Conservation (phyloP, 2,797 vertebrate species). For the Pantherophis alleghaniensis region DNA sequence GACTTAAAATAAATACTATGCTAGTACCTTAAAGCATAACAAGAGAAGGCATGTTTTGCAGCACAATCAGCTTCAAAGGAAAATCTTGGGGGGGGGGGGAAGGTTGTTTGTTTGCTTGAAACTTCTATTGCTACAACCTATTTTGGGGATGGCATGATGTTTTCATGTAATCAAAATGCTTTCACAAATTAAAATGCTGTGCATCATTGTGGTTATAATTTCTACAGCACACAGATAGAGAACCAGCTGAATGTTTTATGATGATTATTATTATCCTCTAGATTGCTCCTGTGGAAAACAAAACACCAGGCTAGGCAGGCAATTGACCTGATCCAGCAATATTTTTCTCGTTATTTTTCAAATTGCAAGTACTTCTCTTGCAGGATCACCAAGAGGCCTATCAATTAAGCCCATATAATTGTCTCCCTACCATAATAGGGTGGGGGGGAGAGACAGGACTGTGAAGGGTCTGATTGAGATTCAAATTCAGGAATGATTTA, state of each 20-base stretch:
- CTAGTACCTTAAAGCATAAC: neutral
- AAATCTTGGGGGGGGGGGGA: neutral
- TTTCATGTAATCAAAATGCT: neutral
- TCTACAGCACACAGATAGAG: neutral
- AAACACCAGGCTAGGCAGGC: neutral
- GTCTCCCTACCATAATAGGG: conserved; percentile 5
- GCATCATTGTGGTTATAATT: neutral
- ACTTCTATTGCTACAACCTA: neutral
- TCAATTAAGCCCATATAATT: conserved; percentile 2
- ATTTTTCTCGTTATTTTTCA: neutral
- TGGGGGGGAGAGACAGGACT: neutral
- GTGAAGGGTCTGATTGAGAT: neutral
- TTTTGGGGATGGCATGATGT: neutral
- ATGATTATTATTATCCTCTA: neutral
- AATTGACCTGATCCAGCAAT: neutral
- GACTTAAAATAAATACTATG: conserved; percentile 17
- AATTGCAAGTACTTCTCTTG: neutral
- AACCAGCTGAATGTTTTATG: neutral
- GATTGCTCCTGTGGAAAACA: neutral
- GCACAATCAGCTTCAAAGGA: neutral
- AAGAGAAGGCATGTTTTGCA: neutral
- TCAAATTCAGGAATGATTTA: neutral
- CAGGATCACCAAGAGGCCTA: neutral
- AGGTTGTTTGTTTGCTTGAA: neutral
- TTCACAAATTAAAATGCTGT: neutral